Evolutionary conservation across 2,113 vertebrate genomes (phyloP), one percentile per base, ranked within the genome.

Genomic region (Nothobranchius kuhntae): DNA sequence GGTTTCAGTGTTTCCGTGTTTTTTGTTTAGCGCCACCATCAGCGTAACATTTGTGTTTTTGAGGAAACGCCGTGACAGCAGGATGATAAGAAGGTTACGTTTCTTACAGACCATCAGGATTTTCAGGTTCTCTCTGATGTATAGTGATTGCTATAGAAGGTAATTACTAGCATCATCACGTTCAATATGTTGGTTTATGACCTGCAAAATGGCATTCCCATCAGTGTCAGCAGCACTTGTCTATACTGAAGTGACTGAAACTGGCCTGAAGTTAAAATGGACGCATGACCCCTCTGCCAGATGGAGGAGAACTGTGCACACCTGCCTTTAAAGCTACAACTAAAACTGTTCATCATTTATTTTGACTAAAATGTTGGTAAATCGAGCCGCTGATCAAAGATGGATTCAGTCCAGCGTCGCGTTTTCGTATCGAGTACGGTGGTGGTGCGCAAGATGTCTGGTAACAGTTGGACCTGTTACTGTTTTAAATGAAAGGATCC

Each of bases 161-260:
- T 48, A 73, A 73, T 73, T 46, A 21, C 21, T 53, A 10, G 15
- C 62, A 73, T 60, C 30, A 53, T 53, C 65, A 53, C 35, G 42
- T 40, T 47, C 45, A 9, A 65, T 48, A 48, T 53, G 40, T 38
- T 73, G 30, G 62, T 65, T 53, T 59, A 64, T 59, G 61, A 53
- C 30, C 48, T 47, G 40, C 50, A 59, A 67, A 9, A 65, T n/a
- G 35, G 26, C n/a, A 44, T 44, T 44, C 24, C 38, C 17, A 46
- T 53, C 54, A 53, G 47, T 64, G 47, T 72, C 53, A 9, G 54
- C 24, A 9, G 50, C 48, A 13, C 53, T 36, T 14, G 15, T 17
- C 46, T 26, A 21, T 13, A 40, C 3, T 50, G 52, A 50, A 36
- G 36, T 61, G 1, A 48, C 46, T 13, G 55, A 58, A 58, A 21